Percentiles rank a stretch among this genome's conserved stretches.
These are phyloP conservation scores for Vireo griseus DNA, from an alignment of 2,797 vertebrate genomes.

Conservation along the genomic window DNA sequence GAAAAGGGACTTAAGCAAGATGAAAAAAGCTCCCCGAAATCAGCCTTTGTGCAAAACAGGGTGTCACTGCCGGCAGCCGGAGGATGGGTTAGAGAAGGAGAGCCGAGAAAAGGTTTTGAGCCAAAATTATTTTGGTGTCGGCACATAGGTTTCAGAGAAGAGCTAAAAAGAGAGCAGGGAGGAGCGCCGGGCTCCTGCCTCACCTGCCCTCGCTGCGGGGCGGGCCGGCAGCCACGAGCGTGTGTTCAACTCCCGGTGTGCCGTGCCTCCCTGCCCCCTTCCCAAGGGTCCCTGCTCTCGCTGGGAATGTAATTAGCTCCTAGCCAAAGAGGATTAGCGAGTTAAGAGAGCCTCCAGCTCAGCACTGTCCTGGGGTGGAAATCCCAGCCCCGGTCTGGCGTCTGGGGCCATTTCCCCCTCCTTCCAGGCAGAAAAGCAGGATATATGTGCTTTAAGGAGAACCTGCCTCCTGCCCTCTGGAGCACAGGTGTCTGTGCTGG, in stretches of 20 bases:
- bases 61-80: background rate
- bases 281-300: background rate
- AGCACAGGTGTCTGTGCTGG: background rate
- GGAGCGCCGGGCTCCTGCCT: background rate
- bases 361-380: background rate
- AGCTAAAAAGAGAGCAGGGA: background rate
- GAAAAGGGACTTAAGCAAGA: background rate
- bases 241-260: rapidly evolving
- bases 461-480: background rate
- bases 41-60: background rate
- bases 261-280: background rate
- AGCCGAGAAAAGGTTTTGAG: background rate
- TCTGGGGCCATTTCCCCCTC: background rate
- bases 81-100: background rate
- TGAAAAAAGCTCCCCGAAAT: background rate
- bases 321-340: conserved; percentile 33
- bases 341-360: conserved; percentile 19
- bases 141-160: background rate
- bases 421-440: background rate
- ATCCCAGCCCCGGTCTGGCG: background rate
- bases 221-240: rapidly evolving
- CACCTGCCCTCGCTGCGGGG: background rate
- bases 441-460: background rate
- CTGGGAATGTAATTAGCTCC: conserved; percentile 15
- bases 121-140: background rate